Evolutionary conservation across 2,797 vertebrate genomes (phyloP).

Genomic region (Smutsia gigantea): DNA sequence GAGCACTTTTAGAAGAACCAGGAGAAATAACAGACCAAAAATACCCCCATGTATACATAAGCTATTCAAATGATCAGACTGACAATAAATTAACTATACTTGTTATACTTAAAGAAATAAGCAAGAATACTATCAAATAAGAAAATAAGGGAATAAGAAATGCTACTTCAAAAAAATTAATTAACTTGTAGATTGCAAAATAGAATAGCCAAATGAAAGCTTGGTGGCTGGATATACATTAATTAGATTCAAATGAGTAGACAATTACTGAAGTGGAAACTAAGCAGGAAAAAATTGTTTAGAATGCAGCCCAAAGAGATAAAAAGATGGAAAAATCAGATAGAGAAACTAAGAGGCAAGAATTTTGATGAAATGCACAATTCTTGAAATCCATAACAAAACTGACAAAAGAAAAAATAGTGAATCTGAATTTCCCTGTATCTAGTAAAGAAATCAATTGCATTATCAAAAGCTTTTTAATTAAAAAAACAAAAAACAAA

Average conservation of each 20-base stretch:
- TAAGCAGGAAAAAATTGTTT: neutral
- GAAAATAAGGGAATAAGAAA: neutral
- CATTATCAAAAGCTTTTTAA: neutral
- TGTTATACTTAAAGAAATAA: neutral
- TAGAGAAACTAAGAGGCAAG: neutral
- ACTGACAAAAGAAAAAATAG: neutral
- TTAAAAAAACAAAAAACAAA: neutral
- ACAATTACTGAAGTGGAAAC: neutral
- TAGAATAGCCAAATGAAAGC: neutral
- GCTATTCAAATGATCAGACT: neutral
- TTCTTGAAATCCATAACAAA: neutral
- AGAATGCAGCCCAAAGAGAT: neutral
- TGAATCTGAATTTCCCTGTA: neutral
- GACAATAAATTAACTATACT: neutral
- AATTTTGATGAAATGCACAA: neutral
- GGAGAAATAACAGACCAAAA: neutral
- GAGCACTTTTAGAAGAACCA: neutral
- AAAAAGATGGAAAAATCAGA: neutral
- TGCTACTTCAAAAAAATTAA: neutral
- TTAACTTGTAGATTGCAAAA: neutral
- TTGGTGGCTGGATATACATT: neutral
- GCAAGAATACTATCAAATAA: neutral
- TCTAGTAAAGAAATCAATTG: neutral
- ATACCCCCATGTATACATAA: neutral
- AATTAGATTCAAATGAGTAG: neutral